Percentiles rank a stretch among this genome's conserved stretches.
These are phyloP conservation scores for Noctuana brunneofusca DNA, from an alignment of 2,888 invertebrate species.

Conservation along the genomic window DNA sequence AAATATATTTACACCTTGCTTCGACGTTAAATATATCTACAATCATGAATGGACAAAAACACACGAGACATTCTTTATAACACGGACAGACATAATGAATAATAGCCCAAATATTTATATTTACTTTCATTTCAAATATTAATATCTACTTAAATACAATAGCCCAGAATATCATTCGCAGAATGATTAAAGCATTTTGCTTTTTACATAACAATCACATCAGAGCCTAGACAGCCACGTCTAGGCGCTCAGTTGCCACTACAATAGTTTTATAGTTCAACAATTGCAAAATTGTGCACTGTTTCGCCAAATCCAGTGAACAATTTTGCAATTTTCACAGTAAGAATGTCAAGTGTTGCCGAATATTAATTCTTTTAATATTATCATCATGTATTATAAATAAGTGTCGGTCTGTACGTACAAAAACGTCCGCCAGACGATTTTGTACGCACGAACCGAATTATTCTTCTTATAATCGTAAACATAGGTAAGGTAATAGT, in stretches of 20 bases:
- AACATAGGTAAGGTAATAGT: conserved; percentile 76
- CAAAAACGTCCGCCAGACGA: conserved; percentile 40
- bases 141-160: conserved; percentile 67
- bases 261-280: conserved; percentile 73
- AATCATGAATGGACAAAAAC: conserved; percentile 53
- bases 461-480: conserved; percentile 71
- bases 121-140: conserved; percentile 57
- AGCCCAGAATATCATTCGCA: conserved; percentile 70
- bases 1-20: conserved; percentile 38
- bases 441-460: conserved; percentile 57
- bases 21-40: conserved; percentile 46
- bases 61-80: conserved; percentile 75
- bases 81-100: conserved; percentile 65
- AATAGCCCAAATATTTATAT: conserved; percentile 67
- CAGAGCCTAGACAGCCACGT: conserved; percentile 45
- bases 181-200: conserved; percentile 56
- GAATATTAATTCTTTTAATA: conserved; percentile 80
- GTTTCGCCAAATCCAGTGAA: conserved; percentile 39
- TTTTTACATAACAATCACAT: conserved; percentile 38
- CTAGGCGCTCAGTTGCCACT: conserved; percentile 69
- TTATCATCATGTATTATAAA: conserved; percentile 77
- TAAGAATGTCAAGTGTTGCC: conserved; percentile 82
- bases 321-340: conserved; percentile 51
- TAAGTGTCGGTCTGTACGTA: conserved; percentile 65
- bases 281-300: conserved; percentile 50